phyloP scores from a whole-genome alignment of 2,888 invertebrate genomes.

The Pocota personata region DNA sequence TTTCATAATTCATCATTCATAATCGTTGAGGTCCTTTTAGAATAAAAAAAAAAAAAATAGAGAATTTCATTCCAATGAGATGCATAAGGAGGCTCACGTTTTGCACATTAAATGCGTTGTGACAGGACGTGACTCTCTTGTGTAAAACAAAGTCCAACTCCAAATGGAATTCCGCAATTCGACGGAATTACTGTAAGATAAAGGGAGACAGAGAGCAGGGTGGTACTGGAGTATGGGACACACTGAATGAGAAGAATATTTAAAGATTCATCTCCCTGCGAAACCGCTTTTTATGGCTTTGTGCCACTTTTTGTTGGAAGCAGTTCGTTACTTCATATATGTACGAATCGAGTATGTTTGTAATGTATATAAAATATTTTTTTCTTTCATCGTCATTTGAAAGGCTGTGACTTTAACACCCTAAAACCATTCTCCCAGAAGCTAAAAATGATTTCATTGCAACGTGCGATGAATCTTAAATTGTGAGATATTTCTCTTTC shows the following conservation, averaged over 20 bases:
- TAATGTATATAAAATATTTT: neutral
- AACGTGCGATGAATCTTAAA: slow-evolving; percentile 69
- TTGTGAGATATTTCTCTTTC: slow-evolving; percentile 26
- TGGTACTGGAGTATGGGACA: neutral
- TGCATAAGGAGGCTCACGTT: slow-evolving; percentile 75
- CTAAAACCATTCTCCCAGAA: slow-evolving; percentile 9
- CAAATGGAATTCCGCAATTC: slow-evolving; percentile 72
- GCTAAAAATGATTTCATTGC: slow-evolving; percentile 66
- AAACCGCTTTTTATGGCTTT: slow-evolving; percentile 67
- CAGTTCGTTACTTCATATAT: slow-evolving; percentile 50
- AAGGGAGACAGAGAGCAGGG: neutral
- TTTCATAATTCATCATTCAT: slow-evolving; percentile 66
- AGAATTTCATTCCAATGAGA: slow-evolving; percentile 12
- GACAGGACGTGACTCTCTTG: slow-evolving; percentile 76
- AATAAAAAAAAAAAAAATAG: neutral
- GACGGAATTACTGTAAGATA: slow-evolving; percentile 44
- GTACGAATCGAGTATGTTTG: slow-evolving; percentile 6
- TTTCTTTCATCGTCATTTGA: neutral
- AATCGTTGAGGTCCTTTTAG: slow-evolving; percentile 51
- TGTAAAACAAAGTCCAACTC: slow-evolving; percentile 66
- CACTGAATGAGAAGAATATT: slow-evolving; percentile 22
- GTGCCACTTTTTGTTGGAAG: slow-evolving; percentile 53
- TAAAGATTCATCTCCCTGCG: slow-evolving; percentile 62
- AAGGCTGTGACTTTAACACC: slow-evolving; percentile 12
- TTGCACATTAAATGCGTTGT: slow-evolving; percentile 76